A percentile compares a stretch with the other conserved stretches of the same genome.
Evolutionary conservation across 35 echinoderm and acorn worm species (phyloP).

Genomic region (Amphiura filiformis): DNA sequence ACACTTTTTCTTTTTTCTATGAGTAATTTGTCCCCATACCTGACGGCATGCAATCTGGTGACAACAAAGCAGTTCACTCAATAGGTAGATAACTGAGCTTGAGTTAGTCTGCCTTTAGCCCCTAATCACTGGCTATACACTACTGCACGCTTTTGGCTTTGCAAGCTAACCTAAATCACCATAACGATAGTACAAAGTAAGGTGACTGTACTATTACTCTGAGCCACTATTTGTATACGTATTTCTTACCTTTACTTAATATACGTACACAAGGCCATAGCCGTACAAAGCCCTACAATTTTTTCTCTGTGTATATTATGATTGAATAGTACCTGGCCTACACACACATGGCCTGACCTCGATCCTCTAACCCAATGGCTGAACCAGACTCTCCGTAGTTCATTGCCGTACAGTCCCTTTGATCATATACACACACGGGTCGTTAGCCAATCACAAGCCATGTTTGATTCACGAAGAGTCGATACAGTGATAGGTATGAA

Average conservation of each 20-base stretch:
- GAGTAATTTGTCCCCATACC: conserved; percentile 6
- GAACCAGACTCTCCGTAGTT: background rate
- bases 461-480: background rate
- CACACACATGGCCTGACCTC: background rate
- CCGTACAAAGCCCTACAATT: background rate
- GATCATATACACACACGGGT: background rate
- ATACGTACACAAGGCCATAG: background rate
- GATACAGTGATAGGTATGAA: background rate
- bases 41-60: background rate
- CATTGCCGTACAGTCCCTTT: background rate
- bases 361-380: background rate
- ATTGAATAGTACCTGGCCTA: background rate
- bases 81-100: background rate
- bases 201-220: background rate
- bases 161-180: background rate
- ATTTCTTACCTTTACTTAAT: background rate
- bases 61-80: background rate
- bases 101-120: background rate
- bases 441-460: background rate
- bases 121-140: background rate
- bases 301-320: background rate
- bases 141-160: conserved; percentile 6
- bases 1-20: conserved; percentile 1
- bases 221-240: conserved; percentile 11
- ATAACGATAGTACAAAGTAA: background rate